Percentiles rank a stretch among this genome's conserved stretches.
phyloP scores from a whole-genome alignment of 1,140 invertebrate species.

The Probaryconus sp. region DNA sequence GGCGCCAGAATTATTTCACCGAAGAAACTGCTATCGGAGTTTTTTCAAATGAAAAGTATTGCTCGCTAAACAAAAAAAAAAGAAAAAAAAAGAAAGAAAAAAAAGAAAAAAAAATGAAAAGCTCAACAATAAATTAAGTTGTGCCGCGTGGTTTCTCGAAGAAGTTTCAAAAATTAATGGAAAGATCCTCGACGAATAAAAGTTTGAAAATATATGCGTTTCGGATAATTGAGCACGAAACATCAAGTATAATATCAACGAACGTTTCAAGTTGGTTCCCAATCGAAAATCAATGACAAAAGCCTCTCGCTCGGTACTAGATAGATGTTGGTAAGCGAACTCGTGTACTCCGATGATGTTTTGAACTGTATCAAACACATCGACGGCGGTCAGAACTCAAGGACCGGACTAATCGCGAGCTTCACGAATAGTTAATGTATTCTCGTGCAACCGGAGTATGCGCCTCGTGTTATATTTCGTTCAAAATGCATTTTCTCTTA shows the following conservation, averaged over 20 bases:
- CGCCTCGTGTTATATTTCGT: no score
- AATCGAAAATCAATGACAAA: slow-evolving; percentile 52
- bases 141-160: no score
- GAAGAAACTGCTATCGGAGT: slow-evolving; percentile 14
- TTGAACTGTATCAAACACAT: slow-evolving; percentile 17
- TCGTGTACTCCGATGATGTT: slow-evolving; percentile 32
- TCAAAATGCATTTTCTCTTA: no score
- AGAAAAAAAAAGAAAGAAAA: no score
- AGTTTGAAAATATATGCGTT: slow-evolving; percentile 24
- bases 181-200: no score
- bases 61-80: not conserved
- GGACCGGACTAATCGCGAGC: not conserved
- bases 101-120: no score
- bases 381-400: slow-evolving; percentile 21
- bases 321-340: slow-evolving; percentile 11
- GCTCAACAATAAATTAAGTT: no score
- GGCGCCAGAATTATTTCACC: slow-evolving; percentile 53
- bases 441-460: no score
- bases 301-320: slow-evolving; percentile 14
- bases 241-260: slow-evolving; percentile 45
- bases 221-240: slow-evolving; percentile 30
- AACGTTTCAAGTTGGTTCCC: slow-evolving; percentile 10
- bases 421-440: slow-evolving; percentile 31
- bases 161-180: no score
- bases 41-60: slow-evolving; percentile 23